Conservation (phyloP, 2,113 vertebrate genomes). For the Anguilla rostrata region DNA sequence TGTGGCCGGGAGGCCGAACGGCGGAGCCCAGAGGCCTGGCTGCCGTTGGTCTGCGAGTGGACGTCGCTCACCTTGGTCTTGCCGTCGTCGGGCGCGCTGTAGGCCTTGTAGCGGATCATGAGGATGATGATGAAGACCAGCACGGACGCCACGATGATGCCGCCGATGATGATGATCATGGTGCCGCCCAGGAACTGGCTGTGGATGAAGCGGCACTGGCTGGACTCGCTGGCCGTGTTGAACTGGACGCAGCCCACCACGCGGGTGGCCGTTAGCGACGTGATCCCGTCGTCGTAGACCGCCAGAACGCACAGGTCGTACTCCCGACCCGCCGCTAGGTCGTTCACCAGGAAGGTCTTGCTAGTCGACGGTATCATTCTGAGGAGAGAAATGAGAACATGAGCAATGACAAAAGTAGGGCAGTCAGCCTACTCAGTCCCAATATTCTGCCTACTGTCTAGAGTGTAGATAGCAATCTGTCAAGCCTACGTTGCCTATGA, state of each 20-base stretch:
- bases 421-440: no score
- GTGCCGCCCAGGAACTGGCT: slow-evolving; percentile 90
- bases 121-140: slow-evolving; percentile 94
- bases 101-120: slow-evolving; percentile 90
- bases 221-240: slow-evolving; percentile 76
- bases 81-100: slow-evolving; percentile 74
- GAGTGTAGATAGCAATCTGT: no score
- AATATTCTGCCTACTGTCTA: no score
- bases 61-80: slow-evolving; percentile 67
- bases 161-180: slow-evolving; percentile 94
- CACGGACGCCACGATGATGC: slow-evolving; percentile 91
- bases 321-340: slow-evolving; percentile 81
- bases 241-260: slow-evolving; percentile 82
- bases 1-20: slow-evolving; percentile 65
- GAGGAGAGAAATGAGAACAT: slow-evolving; percentile 51
- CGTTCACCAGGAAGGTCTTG: slow-evolving; percentile 85
- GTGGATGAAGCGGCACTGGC: slow-evolving; percentile 80
- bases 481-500: no score
- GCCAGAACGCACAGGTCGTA: slow-evolving; percentile 91
- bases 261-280: slow-evolving; percentile 78
- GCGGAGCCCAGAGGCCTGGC: slow-evolving; percentile 63
- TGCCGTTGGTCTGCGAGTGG: slow-evolving; percentile 74
- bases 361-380: slow-evolving; percentile 92
- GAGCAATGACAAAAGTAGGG: background rate
- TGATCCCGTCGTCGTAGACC: slow-evolving; percentile 78